Conservation (phyloP, 2,888 invertebrate genomes). For the Rhagium mordax region DNA sequence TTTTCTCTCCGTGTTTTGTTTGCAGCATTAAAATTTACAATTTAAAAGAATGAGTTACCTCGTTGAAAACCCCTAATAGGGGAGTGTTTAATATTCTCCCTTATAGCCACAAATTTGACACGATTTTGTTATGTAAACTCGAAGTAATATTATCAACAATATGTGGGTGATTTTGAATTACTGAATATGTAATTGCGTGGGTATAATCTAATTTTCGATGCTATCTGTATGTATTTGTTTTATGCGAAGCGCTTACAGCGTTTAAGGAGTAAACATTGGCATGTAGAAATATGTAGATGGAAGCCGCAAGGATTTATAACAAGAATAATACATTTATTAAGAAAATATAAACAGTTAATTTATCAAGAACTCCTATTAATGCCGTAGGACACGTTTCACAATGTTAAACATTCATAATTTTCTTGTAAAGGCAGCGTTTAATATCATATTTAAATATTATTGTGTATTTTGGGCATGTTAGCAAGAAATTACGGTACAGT, state of each 20-base stretch:
- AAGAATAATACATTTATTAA: conserved; percentile 5
- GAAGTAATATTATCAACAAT: conserved; percentile 23
- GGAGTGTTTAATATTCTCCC: conserved; percentile 14
- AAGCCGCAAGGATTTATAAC: conserved; percentile 13
- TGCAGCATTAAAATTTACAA: conserved; percentile 4
- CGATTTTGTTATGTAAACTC: conserved; percentile 27
- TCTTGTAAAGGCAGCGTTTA: background rate
- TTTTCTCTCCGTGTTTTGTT: conserved; percentile 8
- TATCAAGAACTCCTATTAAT: background rate
- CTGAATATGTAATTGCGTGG: conserved; percentile 26
- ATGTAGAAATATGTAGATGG: conserved; percentile 7
- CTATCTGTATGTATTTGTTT: conserved; percentile 18
- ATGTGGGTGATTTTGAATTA: conserved; percentile 18
- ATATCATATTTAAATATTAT: background rate
- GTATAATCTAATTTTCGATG: conserved; percentile 24
- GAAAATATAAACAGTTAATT: conserved; percentile 15
- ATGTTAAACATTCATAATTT: background rate
- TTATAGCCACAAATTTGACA: background rate
- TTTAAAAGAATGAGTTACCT: background rate
- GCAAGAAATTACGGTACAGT: background rate
- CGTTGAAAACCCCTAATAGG: background rate
- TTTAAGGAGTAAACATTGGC: conserved; percentile 10
- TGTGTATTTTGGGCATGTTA: background rate
- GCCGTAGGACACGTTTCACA: background rate
- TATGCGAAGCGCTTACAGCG: conserved; percentile 10